These are phyloP conservation scores for Sapajus apella DNA, from an alignment of 2,113 vertebrate species.

Conservation along the genomic window DNA sequence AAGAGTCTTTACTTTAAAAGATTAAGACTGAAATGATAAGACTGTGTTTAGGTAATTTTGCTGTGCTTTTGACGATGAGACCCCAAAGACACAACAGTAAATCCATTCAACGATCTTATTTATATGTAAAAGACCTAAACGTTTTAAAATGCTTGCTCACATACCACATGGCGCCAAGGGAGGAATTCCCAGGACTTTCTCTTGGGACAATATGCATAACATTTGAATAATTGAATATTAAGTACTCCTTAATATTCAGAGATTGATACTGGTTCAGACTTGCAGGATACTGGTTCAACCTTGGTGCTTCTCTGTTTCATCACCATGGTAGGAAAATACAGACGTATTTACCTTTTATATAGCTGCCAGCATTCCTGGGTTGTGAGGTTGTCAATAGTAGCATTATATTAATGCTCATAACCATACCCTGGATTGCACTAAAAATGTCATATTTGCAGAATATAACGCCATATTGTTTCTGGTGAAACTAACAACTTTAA, in stretches of 20 bases:
- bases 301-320: not conserved
- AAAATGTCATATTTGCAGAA: not conserved
- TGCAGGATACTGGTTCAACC: no score
- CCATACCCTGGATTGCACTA: not conserved
- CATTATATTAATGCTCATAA: not conserved
- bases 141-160: not conserved
- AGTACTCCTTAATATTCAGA: not conserved
- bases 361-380: not conserved
- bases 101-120: not conserved
- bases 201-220: not conserved
- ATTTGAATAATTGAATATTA: not conserved
- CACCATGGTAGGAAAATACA: not conserved
- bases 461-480: not conserved
- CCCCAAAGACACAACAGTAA: not conserved
- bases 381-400: not conserved
- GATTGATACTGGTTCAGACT: not conserved
- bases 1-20: not conserved
- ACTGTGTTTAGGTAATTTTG: not conserved
- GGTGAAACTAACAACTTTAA: not conserved
- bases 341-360: not conserved
- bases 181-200: not conserved
- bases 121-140: not conserved
- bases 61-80: not conserved
- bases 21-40: not conserved
- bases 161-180: not conserved